Conservation (phyloP, 2,888 invertebrate species). For the Rotaria socialis region DNA sequence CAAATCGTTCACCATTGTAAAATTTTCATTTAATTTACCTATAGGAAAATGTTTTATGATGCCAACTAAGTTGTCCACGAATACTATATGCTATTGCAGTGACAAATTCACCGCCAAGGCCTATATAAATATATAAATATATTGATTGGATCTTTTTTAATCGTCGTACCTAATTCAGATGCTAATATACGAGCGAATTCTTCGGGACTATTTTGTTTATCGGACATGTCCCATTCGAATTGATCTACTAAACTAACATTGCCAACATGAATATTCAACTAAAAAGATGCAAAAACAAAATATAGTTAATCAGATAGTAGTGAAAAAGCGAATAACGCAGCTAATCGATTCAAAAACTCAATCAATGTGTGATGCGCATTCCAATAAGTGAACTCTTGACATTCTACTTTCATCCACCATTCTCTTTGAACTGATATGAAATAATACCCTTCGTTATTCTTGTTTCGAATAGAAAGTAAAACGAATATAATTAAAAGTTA, state of each 20-base stretch:
- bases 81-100: slow-evolving; percentile 95
- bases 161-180: slow-evolving; percentile 66
- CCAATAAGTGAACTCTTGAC: no score
- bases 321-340: no score
- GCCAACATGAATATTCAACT: slow-evolving; percentile 92
- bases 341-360: no score
- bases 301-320: no score
- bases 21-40: not conserved
- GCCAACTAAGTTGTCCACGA: slow-evolving; percentile 94
- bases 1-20: not conserved
- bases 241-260: slow-evolving; percentile 97
- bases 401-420: no score
- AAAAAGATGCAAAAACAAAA: not conserved
- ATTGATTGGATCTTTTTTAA: not conserved
- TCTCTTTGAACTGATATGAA: no score
- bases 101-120: slow-evolving; percentile 95
- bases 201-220: slow-evolving; percentile 92
- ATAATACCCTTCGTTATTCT: no score
- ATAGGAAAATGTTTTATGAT: slow-evolving; percentile 89
- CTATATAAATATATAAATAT: slow-evolving; percentile 55
- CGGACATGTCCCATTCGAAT: slow-evolving; percentile 99
- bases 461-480: no score
- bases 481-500: no score
- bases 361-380: no score
- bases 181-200: slow-evolving; percentile 92